Evolutionary conservation across 1,140 invertebrate genomes (phyloP).

Genomic region (Aphelenchoides besseyi): DNA sequence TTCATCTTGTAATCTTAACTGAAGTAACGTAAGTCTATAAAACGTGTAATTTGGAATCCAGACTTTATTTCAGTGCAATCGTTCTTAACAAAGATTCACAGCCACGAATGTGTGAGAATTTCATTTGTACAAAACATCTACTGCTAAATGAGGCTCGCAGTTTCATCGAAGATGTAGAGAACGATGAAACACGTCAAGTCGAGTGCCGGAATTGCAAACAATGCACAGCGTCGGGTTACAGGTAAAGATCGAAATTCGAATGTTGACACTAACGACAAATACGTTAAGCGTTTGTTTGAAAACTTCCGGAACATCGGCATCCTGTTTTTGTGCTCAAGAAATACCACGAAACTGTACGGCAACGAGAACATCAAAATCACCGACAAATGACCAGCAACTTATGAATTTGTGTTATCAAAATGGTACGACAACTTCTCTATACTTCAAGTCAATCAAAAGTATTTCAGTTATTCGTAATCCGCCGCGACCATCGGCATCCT

Average conservation of each 20-base stretch:
- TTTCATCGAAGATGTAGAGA: background rate
- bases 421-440: slow-evolving; percentile 4
- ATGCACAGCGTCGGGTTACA: slow-evolving; percentile 30
- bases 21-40: background rate
- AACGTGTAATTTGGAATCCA: background rate
- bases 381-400: slow-evolving; percentile 13
- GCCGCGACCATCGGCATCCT: slow-evolving; percentile 22
- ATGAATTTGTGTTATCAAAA: slow-evolving; percentile 27
- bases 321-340: slow-evolving; percentile 25
- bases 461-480: slow-evolving; percentile 33
- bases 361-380: background rate
- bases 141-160: background rate
- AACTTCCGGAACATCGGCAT: too few relatives aligned
- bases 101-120: background rate
- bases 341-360: slow-evolving; percentile 19
- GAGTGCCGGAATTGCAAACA: slow-evolving; percentile 20
- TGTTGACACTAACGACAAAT: too few relatives aligned
- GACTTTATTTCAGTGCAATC: background rate
- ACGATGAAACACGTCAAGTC: background rate
- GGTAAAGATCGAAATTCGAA: slow-evolving; percentile 23
- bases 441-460: background rate
- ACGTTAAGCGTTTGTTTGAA: too few relatives aligned
- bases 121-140: background rate
- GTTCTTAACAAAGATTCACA: background rate
- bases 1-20: background rate